Evolutionary conservation across 2,888 invertebrate genomes (phyloP), one percentile per base, ranked within the genome.

Genomic region (Melieria omissa): DNA sequence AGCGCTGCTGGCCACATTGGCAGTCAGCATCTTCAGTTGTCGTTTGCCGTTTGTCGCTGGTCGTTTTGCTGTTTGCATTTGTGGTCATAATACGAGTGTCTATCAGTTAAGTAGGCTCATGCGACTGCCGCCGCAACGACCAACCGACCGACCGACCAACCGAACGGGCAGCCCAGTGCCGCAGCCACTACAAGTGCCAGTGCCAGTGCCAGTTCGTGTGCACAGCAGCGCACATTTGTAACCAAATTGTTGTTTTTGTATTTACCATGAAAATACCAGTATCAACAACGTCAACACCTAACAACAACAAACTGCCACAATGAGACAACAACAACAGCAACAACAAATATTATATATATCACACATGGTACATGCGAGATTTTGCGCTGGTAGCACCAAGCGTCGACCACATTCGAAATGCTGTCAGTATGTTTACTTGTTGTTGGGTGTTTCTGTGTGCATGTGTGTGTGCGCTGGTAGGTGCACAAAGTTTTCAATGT

Each of bases 61-160:
- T 45, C 45, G 47, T 63, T 54, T 69, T 45, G 62, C 47, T 57
- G 55, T 69, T 69, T 69, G 63, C 63, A 46, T 16, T 63, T 55
- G 62, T 61, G 61, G 61, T 68, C 45, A 68, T 68, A 61, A 68
- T 68, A 61, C 29, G 29, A 29, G 29, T 29, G 29, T 29, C 29
- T 29, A 29, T 47, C 52, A 68, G 54, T 46, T 69, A 63, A 69
- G 55, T 69, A 54, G 62, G 45, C 62, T 44, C 52, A 61, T n/a
- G 29, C 44, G 14, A 29, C 52, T 16, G 46, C 5, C 62, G 29
- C 29, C 42, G 46, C 44, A 62, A 62, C 45, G 46, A 62, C 62
- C 47, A 60, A 60, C 58, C 45, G 12, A 44, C n/a, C 3, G 12
- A 12, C 41, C 41, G 41, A 46, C 55, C 8, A 63, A 16, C 47